A percentile compares a stretch with the other conserved stretches of the same genome.
These are phyloP conservation scores for Psammodynastes pulverulentus DNA, from an alignment of 2,113 vertebrate species.

Conservation along the genomic window DNA sequence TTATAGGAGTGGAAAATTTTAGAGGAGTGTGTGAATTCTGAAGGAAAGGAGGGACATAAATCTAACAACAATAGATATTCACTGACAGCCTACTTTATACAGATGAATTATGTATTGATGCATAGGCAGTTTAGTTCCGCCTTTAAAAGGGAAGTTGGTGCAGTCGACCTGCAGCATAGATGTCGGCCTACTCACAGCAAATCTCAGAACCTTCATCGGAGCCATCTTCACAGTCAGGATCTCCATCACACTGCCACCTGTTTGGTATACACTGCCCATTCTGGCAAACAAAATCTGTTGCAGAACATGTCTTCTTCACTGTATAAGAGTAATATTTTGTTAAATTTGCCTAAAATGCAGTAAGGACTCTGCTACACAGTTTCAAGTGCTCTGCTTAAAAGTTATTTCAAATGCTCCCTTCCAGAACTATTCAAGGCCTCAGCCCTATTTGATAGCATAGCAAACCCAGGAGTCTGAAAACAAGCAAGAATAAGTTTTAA, in stretches of 20 bases:
- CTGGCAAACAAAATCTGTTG: slow-evolving; percentile 85
- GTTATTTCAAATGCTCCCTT: background rate
- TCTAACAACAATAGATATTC: background rate
- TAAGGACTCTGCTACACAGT: background rate
- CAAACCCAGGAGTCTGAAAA: background rate
- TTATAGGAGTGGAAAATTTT: background rate
- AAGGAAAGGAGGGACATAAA: background rate
- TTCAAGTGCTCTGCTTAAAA: background rate
- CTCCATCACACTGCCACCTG: slow-evolving; percentile 95
- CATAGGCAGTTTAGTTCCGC: background rate
- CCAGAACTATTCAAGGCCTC: background rate
- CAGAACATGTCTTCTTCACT: slow-evolving; percentile 90
- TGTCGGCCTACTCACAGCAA: slow-evolving; percentile 84
- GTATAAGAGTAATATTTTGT: slow-evolving; percentile 26
- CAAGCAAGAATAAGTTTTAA: background rate
- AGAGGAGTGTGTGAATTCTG: background rate
- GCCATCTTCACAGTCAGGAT: slow-evolving; percentile 92
- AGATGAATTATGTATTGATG: too few species aligned
- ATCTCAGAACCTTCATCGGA: slow-evolving; percentile 88
- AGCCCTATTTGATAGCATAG: background rate
- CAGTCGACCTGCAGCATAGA: background rate
- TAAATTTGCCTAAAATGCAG: background rate
- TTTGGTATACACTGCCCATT: slow-evolving; percentile 92
- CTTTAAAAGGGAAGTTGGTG: background rate
- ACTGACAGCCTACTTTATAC: background rate